Conservation (phyloP, 2,113 vertebrate species). For the Megalops atlanticus region DNA sequence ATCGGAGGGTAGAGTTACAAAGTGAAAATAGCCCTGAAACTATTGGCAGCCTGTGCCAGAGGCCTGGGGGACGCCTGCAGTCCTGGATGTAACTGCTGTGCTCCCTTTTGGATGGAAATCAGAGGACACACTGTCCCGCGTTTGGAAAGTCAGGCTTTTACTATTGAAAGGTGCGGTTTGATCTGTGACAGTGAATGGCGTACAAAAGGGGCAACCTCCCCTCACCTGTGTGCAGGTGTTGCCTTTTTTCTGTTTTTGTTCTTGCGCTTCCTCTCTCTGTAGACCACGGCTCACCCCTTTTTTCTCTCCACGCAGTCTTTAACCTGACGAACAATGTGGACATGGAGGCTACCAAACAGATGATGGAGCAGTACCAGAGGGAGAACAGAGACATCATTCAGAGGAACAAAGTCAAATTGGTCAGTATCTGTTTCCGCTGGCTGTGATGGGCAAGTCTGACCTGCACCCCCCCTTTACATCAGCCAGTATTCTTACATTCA, state of each 20-base stretch:
- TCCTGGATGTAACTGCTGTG: too few relatives aligned
- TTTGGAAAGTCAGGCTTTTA: background rate
- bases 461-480: too few relatives aligned
- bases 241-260: background rate
- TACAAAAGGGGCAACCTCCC: background rate
- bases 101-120: too few relatives aligned
- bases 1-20: too few relatives aligned
- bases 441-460: too few relatives aligned
- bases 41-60: too few relatives aligned
- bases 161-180: background rate
- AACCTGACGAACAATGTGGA: constrained; percentile 96
- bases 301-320: constrained; percentile 72
- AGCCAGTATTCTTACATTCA: too few relatives aligned
- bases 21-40: too few relatives aligned
- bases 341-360: constrained; percentile 89
- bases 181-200: background rate
- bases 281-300: background rate
- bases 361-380: constrained; percentile 94
- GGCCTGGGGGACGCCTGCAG: too few relatives aligned
- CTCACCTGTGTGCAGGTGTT: background rate
- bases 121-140: too few relatives aligned
- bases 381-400: constrained; percentile 95
- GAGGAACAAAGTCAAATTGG: constrained; percentile 93
- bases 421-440: constrained; percentile 62
- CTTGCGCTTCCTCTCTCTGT: background rate